Evolutionary conservation across 2,797 vertebrate genomes (phyloP).

Genomic region (Chelon auratus): DNA sequence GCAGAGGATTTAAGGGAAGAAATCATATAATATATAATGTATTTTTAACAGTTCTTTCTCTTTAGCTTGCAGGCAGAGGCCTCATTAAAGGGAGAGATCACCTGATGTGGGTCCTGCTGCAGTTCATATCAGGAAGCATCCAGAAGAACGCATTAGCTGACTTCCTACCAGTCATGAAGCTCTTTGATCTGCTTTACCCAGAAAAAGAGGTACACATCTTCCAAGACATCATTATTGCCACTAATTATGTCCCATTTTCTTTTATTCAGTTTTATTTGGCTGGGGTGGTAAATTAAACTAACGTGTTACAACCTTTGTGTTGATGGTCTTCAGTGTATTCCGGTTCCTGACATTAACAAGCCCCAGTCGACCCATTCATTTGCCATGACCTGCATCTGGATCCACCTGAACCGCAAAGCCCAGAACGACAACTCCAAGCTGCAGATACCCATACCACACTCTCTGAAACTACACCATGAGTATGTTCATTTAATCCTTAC

Average conservation of each 20-base stretch:
- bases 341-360: slow-evolving; percentile 99
- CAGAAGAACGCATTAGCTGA: slow-evolving; percentile 98
- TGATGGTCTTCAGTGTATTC: slow-evolving; percentile 89
- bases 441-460: slow-evolving; percentile 98
- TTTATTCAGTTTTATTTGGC: not conserved
- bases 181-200: slow-evolving; percentile 98
- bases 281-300: not conserved
- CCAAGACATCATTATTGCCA: not conserved
- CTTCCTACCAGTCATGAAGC: slow-evolving; percentile 99
- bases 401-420: slow-evolving; percentile 98
- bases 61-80: slow-evolving; percentile 94
- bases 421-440: slow-evolving; percentile 97
- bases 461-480: slow-evolving; percentile 97
- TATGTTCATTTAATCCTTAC: slow-evolving; percentile 58
- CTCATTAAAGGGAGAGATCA: slow-evolving; percentile 98
- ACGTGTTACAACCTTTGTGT: not conserved
- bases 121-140: slow-evolving; percentile 99
- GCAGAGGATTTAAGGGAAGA: not conserved
- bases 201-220: slow-evolving; percentile 91
- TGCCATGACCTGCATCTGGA: slow-evolving; percentile 99
- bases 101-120: slow-evolving; percentile 98
- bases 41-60: not conserved
- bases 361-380: slow-evolving; percentile 99
- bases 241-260: no score
- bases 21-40: not conserved